Evolutionary conservation across 2,888 invertebrate species (phyloP).

Genomic region (Heliconius charithonia): DNA sequence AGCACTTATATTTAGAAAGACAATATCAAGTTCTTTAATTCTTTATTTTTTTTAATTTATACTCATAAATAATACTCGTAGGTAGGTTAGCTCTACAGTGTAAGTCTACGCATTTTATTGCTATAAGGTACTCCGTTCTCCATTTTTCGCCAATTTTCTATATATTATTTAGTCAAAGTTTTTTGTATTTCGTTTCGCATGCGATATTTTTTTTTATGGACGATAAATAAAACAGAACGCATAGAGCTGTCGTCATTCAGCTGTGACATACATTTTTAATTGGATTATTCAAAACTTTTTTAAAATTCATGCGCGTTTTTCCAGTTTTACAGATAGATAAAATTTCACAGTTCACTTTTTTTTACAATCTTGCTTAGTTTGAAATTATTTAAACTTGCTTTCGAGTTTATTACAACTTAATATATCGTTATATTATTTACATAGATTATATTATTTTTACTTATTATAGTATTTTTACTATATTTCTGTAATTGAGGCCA

Average conservation of each 20-base stretch:
- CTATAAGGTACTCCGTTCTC: neutral
- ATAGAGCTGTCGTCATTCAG: slow-evolving; percentile 13
- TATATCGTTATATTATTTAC: too few relatives aligned
- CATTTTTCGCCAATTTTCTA: neutral
- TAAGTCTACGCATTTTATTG: neutral
- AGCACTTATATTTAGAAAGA: neutral
- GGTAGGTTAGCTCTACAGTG: too few relatives aligned
- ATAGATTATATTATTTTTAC: too few relatives aligned
- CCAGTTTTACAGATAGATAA: neutral
- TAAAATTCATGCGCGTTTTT: neutral
- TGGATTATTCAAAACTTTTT: slow-evolving; percentile 14
- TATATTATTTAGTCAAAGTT: neutral
- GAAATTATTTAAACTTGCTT: too few relatives aligned
- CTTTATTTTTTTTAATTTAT: too few relatives aligned
- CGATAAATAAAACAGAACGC: slow-evolving; percentile 16
- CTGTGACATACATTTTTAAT: slow-evolving; percentile 16
- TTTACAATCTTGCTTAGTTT: neutral
- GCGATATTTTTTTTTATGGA: neutral
- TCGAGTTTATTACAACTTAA: too few relatives aligned
- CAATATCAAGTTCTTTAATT: neutral
- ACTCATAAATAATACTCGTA: neutral
- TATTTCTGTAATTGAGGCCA: too few relatives aligned
- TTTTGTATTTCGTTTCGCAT: neutral
- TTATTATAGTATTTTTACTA: too few relatives aligned
- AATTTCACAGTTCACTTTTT: neutral